phyloP scores from a whole-genome alignment of 2,797 vertebrate species.

The Podargus strigoides region DNA sequence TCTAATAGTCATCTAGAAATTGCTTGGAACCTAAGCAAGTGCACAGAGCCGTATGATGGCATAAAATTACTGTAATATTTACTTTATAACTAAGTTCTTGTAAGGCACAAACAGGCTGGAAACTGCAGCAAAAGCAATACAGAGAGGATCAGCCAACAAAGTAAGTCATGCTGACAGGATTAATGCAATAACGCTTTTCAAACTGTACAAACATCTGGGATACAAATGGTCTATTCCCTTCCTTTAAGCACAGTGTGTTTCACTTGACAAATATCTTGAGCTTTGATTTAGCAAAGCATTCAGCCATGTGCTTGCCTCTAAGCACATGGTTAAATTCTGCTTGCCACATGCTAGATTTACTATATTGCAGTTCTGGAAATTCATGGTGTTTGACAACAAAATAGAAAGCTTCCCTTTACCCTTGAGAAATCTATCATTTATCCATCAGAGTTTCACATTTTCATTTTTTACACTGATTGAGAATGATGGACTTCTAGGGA shows the following conservation, averaged over 20 bases:
- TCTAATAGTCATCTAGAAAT: not conserved
- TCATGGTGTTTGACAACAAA: not conserved
- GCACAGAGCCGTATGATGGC: not conserved
- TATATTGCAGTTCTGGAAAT: not conserved
- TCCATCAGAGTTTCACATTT: not conserved
- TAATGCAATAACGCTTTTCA: conserved; percentile 18
- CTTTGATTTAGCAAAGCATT: not conserved
- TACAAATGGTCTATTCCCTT: not conserved
- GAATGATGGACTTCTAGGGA: not conserved
- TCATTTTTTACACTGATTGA: not conserved
- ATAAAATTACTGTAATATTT: not conserved
- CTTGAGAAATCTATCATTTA: not conserved
- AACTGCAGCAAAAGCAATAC: not conserved
- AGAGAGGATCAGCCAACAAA: not conserved
- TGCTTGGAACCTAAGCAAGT: not conserved
- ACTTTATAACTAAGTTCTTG: not conserved
- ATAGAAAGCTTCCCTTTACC: not conserved
- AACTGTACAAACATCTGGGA: conserved; percentile 12
- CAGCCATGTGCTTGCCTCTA: not conserved
- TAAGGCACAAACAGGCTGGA: not conserved
- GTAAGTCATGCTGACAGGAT: not conserved
- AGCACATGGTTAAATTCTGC: not conserved
- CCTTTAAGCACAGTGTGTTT: not conserved
- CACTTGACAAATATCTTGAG: not conserved
- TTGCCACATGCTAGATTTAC: not conserved